Evolutionary conservation across 2,113 vertebrate genomes (phyloP).

Genomic region (Chaetorhynchus papuensis): DNA sequence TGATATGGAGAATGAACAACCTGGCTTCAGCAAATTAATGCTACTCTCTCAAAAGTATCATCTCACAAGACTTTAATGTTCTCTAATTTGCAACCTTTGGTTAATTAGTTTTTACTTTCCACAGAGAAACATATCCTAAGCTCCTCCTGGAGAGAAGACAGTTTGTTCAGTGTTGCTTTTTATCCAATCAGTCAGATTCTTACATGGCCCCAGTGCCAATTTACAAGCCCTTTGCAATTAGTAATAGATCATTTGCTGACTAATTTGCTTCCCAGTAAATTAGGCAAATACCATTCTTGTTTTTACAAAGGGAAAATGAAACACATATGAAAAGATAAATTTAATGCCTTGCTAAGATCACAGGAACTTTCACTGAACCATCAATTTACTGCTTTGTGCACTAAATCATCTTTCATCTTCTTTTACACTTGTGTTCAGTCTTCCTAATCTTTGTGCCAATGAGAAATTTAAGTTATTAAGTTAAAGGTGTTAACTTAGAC

Average conservation of each 20-base stretch:
- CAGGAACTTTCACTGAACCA: background rate
- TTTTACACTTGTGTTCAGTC: background rate
- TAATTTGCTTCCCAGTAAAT: background rate
- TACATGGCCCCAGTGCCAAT: background rate
- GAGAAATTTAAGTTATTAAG: background rate
- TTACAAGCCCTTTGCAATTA: background rate
- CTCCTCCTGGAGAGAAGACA: background rate
- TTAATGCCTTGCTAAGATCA: background rate
- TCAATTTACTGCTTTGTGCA: background rate
- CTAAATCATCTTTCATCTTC: background rate
- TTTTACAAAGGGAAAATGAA: background rate
- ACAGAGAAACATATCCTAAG: background rate
- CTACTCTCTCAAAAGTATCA: background rate
- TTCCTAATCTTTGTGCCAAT: background rate
- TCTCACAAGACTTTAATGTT: background rate
- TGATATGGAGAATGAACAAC: background rate
- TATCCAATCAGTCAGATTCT: background rate
- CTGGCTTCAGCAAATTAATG: background rate
- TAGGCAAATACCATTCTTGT: background rate
- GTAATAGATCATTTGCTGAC: background rate
- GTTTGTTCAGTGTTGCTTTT: background rate
- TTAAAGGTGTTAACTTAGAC: background rate
- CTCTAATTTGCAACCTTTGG: background rate
- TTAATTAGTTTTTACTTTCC: background rate
- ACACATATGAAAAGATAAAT: background rate